A percentile compares a stretch with the other conserved stretches of the same genome.
Conservation (phyloP, 2,888 invertebrate genomes). For the Entomobrya multifasciata region DNA sequence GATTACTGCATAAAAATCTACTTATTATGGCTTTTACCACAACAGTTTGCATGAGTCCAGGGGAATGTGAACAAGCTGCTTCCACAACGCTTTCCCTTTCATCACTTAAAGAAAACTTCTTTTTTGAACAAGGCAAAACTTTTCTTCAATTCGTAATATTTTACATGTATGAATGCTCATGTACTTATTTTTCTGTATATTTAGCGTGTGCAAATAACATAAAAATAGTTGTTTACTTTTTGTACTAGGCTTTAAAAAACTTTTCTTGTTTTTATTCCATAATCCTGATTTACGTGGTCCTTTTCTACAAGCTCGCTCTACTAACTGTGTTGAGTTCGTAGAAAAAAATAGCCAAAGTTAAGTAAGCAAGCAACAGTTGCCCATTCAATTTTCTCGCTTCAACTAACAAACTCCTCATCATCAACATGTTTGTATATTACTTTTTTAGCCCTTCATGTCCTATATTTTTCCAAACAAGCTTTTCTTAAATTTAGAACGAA, state of each 20-base stretch:
- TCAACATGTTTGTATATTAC: neutral
- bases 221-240: constrained; percentile 6
- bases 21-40: no score
- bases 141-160: no score
- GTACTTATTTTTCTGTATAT: neutral
- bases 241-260: neutral
- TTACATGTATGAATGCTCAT: no score
- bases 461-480: no score
- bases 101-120: no score
- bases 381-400: constrained; percentile 7
- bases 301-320: neutral
- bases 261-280: neutral
- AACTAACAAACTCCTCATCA: constrained; percentile 18
- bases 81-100: no score
- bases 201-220: neutral
- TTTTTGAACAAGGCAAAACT: no score
- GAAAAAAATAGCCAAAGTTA: neutral
- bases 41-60: no score
- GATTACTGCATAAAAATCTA: no score
- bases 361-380: constrained; percentile 44
- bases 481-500: no score
- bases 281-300: constrained; percentile 34
- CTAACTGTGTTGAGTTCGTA: neutral
- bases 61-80: no score
- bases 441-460: no score